A percentile compares a stretch with the other conserved stretches of the same genome.
Evolutionary conservation across 2,113 vertebrate species (phyloP).

Genomic region (Notiomystis cincta): DNA sequence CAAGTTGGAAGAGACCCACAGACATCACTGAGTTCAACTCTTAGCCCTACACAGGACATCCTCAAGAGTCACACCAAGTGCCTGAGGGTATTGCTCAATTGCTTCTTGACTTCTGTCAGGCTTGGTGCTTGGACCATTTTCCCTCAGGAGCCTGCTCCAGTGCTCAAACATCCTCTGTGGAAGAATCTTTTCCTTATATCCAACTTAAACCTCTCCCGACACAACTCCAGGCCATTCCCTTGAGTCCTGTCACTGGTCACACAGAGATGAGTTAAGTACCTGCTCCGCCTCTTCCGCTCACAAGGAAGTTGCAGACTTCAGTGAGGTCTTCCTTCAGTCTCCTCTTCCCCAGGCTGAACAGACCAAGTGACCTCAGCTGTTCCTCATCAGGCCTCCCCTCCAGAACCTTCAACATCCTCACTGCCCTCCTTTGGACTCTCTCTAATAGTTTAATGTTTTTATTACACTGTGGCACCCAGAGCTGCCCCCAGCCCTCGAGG

Average conservation of each 20-base stretch:
- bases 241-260: neutral
- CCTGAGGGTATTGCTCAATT: neutral
- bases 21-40: neutral
- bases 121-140: too few relatives aligned
- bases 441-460: neutral
- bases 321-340: neutral
- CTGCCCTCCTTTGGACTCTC: neutral
- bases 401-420: neutral
- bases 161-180: fast-evolving
- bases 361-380: neutral
- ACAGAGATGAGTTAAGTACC: neutral
- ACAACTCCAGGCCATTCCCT: neutral
- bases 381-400: neutral
- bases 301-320: neutral
- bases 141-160: neutral
- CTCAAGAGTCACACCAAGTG: neutral
- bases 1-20: neutral
- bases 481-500: neutral
- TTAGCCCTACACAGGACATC: too few relatives aligned
- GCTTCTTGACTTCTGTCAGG: neutral
- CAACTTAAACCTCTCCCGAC: neutral
- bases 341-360: neutral
- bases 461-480: fast-evolving
- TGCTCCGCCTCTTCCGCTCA: neutral
- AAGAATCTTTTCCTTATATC: neutral